Evolutionary conservation across 2,797 vertebrate genomes (phyloP), one percentile per base, ranked within the genome.

Genomic region (Tympanoctomys barrerae): DNA sequence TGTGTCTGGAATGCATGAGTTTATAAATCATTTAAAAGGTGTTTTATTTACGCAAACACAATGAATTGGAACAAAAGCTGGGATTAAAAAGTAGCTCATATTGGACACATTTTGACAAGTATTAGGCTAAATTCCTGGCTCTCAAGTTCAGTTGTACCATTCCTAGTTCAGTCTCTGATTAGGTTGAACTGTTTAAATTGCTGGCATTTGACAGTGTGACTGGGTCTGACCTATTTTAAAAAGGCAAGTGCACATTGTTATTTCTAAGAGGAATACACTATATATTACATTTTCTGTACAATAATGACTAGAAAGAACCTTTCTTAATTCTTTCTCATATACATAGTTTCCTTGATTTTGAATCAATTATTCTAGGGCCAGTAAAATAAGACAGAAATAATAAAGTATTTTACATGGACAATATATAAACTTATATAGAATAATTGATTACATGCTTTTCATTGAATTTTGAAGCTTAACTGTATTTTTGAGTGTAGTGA

Each of bases 11-110:
- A 64, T 84, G 49, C 24, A 4, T 22, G 92, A 36, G 26, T 93
- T 94, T 94, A 75, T 85, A 94, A 94, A 91, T 96, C 86, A 91
- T 84, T 93, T 90, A 79, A 85, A 93, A 90, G 31, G 19, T 82
- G 24, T 70, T 89, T 95, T 71, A 90, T 93, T 82, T 94, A 95
- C 95, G 82, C 62, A 80, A 97, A 54, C 33, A 82, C 95, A 96
- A 96, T 93, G 42, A 96, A 82, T 79, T 83, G 57, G 71, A 95
- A 92, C 33, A 91, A 87, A 95, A 75, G 16, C 46, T 90, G 18
- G 33, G 77, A 66, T 46, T 42, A 54, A 86, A 71, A 93, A 94
- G 49, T 73, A 89, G 9, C 87, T 84, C 81, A 75, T 78, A 13
- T 87, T 22, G 54, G 57, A 68, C 13, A 71, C 52, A 75, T 42